Percentiles rank a stretch among this genome's conserved stretches.
Conservation (phyloP, 1,140 invertebrate species). For the Spodoptera litura region DNA sequence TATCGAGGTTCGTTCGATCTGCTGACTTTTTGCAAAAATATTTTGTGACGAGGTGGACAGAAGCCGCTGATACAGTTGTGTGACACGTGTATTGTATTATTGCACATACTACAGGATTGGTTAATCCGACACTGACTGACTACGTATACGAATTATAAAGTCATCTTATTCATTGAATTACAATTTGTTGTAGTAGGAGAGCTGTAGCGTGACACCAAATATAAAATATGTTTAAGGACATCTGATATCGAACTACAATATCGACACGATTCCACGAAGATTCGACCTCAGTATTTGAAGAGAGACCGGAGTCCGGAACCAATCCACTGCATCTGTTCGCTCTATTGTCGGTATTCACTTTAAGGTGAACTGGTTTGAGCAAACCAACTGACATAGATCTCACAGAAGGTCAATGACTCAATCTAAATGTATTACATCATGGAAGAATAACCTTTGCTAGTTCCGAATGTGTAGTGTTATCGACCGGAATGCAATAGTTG, state of each 20-base stretch:
- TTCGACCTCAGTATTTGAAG: background rate
- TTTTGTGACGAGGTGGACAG: no score
- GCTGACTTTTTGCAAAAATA: no score
- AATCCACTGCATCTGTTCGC: conserved; percentile 4
- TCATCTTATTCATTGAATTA: no score
- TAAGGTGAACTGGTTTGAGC: conserved; percentile 6
- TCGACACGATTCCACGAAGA: background rate
- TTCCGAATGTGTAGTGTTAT: background rate
- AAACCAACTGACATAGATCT: conserved; percentile 16
- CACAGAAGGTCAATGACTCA: conserved; percentile 33
- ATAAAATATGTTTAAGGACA: conserved; percentile 14
- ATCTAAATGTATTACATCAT: background rate
- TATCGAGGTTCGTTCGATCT: no score
- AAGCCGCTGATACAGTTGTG: no score
- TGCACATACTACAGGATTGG: no score
- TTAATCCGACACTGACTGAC: no score
- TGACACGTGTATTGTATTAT: no score
- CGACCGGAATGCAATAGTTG: background rate
- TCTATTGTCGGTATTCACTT: background rate
- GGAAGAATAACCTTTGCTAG: background rate
- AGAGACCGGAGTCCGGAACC: background rate
- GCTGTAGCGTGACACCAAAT: no score
- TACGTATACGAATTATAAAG: no score
- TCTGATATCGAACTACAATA: background rate
- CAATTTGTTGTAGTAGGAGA: no score